Conservation (phyloP, 2,113 vertebrate species). For the Neomonachus schauinslandi region DNA sequence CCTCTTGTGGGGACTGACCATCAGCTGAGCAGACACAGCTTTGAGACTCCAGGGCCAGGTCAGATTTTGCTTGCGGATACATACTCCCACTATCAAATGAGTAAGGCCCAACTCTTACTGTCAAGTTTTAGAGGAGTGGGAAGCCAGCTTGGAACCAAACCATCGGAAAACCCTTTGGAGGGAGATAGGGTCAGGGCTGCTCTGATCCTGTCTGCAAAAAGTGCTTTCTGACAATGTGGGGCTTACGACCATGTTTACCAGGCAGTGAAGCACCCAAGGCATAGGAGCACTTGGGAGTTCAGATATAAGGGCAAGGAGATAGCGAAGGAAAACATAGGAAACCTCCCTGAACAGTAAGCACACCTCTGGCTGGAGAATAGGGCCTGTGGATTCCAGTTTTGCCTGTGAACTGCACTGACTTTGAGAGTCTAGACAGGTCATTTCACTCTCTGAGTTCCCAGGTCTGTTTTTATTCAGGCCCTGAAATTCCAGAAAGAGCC, state of each 20-base stretch:
- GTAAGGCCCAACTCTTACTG: background rate
- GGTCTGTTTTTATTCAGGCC: conserved; percentile 56
- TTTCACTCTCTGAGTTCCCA: conserved; percentile 10
- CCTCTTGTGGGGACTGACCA: background rate
- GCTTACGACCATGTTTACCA: background rate
- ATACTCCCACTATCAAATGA: background rate
- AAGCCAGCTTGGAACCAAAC: conserved; percentile 24
- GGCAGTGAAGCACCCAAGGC: background rate
- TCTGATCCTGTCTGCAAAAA: conserved; percentile 25
- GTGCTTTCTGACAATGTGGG: conserved; percentile 1
- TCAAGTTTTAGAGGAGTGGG: background rate
- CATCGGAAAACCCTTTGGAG: background rate
- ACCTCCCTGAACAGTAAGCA: background rate
- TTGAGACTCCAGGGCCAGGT: conserved; percentile 28
- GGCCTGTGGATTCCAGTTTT: background rate
- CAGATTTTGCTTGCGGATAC: conserved; percentile 25
- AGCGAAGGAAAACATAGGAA: conserved; percentile 43
- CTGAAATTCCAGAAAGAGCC: conserved; percentile 58
- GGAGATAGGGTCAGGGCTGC: background rate
- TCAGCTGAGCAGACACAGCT: background rate
- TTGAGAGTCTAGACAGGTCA: conserved; percentile 49
- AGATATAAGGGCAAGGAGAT: conserved; percentile 4
- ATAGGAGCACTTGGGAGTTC: background rate
- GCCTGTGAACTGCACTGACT: conserved; percentile 8
- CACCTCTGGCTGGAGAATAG: background rate